Conservation (phyloP, 2,113 vertebrate species). For the Pachypanchax playfairii region DNA sequence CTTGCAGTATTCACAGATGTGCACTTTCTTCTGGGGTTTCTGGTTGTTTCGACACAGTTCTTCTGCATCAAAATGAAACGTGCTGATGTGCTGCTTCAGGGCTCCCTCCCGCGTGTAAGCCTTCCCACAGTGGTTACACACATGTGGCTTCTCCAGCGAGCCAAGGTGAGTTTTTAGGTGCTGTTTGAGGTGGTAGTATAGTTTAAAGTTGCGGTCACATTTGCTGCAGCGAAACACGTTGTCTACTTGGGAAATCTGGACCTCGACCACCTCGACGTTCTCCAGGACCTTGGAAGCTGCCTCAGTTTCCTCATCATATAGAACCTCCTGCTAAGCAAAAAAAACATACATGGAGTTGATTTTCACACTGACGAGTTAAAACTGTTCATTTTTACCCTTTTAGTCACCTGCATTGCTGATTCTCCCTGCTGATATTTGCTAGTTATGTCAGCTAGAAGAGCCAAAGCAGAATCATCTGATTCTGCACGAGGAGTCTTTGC, state of each 20-base stretch:
- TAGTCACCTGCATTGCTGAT: slow-evolving; percentile 67
- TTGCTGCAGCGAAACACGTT: slow-evolving; percentile 95
- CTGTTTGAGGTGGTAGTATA: slow-evolving; percentile 99
- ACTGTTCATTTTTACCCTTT: too few relatives aligned
- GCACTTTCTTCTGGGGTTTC: slow-evolving; percentile 93
- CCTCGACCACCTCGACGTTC: slow-evolving; percentile 94
- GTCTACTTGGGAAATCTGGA: slow-evolving; percentile 96
- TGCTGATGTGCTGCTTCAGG: slow-evolving; percentile 93
- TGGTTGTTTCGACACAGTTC: slow-evolving; percentile 85
- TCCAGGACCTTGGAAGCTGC: slow-evolving; percentile 90
- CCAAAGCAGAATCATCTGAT: slow-evolving; percentile 93
- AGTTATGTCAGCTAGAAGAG: slow-evolving; percentile 95
- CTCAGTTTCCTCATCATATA: slow-evolving; percentile 87
- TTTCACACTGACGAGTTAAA: slow-evolving; percentile 4
- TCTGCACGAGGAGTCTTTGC: slow-evolving; percentile 83
- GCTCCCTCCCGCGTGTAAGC: slow-evolving; percentile 94
- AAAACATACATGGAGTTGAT: neutral
- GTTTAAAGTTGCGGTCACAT: slow-evolving; percentile 95
- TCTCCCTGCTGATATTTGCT: slow-evolving; percentile 96
- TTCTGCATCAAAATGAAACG: slow-evolving; percentile 90
- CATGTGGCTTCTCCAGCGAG: slow-evolving; percentile 83
- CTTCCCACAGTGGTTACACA: slow-evolving; percentile 93
- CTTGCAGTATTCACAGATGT: slow-evolving; percentile 94
- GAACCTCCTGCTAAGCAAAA: slow-evolving; percentile 53
- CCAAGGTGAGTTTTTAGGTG: slow-evolving; percentile 91